A percentile compares a stretch with the other conserved stretches of the same genome.
phyloP scores from a whole-genome alignment of 2,888 invertebrate species.

The Ferdinandea cuprea region DNA sequence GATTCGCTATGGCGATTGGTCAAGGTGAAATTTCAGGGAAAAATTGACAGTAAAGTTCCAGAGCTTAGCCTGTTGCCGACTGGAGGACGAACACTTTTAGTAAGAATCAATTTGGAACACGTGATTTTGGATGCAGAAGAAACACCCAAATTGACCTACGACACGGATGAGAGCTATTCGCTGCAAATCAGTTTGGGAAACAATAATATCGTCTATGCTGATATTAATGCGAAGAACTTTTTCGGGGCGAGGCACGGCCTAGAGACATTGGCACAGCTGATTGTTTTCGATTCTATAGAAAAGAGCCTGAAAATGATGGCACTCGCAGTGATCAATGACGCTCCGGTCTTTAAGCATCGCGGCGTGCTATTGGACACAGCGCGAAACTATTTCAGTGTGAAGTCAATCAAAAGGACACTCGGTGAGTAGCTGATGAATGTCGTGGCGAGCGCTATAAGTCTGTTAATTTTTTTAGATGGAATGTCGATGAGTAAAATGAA shows the following conservation, averaged over 20 bases:
- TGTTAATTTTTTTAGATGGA: slow-evolving; percentile 85
- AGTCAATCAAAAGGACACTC: slow-evolving; percentile 89
- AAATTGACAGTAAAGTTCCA: slow-evolving; percentile 79
- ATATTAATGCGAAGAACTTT: slow-evolving; percentile 84
- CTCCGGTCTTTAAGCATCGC: slow-evolving; percentile 93
- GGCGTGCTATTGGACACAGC: slow-evolving; percentile 95
- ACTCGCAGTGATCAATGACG: slow-evolving; percentile 87
- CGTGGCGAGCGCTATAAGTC: not conserved
- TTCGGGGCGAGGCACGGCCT: slow-evolving; percentile 87
- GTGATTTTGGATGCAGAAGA: slow-evolving; percentile 54
- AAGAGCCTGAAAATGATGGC: slow-evolving; percentile 85
- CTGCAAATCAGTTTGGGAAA: slow-evolving; percentile 79
- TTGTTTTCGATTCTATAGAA: slow-evolving; percentile 82
- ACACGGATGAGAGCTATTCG: slow-evolving; percentile 85
- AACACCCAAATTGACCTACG: slow-evolving; percentile 81
- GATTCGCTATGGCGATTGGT: slow-evolving; percentile 78
- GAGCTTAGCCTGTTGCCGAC: slow-evolving; percentile 77
- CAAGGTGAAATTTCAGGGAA: slow-evolving; percentile 81
- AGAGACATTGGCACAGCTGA: slow-evolving; percentile 84
- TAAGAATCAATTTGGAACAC: slow-evolving; percentile 81
- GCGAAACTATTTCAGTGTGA: slow-evolving; percentile 91
- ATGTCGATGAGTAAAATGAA: slow-evolving; percentile 96
- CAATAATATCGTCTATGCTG: slow-evolving; percentile 82
- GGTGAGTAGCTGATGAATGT: slow-evolving; percentile 80
- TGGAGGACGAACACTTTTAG: slow-evolving; percentile 83